Base-by-base conservation (phyloP, 2,797 vertebrate genomes). In the Platyrinchus mystaceus region DNA sequence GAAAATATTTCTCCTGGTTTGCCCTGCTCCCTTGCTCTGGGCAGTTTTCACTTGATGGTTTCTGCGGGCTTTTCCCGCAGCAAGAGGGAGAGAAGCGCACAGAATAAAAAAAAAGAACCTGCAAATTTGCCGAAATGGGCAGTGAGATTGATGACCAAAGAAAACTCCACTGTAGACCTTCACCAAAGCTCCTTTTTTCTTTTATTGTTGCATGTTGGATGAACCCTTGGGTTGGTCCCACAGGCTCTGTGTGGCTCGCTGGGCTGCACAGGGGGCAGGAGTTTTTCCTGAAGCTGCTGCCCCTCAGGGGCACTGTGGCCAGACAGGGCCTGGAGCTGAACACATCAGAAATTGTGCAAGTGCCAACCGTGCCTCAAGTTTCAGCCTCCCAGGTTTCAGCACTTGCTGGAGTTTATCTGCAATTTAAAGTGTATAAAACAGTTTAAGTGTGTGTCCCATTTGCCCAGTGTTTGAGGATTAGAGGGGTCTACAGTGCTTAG, bases 241-340 rank as follows among this genome's bases (percentile, higher is more conserved):
- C n/a, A 30, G 20, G 18, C 1, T 0, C 26, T 55, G 49, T 62
- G 58, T 52, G 50, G 18, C 4, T 26, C 7, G 1, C 50, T 1
- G 7, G 60, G 27, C 56, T 74, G 62, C 18, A 2, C 32, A 19
- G n/a, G 30, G 32, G 0, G 0, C 36, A 59, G 44, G 36, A 63
- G 14, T 2, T 12, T 66, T 34, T 32, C n/a, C 28, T 49, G 53
- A n/a, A 18, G 37, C 63, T 0, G 0, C 49, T 76, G 80, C 23
- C 27, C 49, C 20, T 66, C 4, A 0, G 2, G 18, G 36, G 19
- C 53, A 73, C 84, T 0, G 0, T 1, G 12, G n/a, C 37, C 36
- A 46, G n/a, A 41, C 23, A 32, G 30, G 8, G 26, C 30, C 53
- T 62, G 19, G 37, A 74, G 26, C 14, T 18, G 41, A 39, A 11